Base-by-base conservation (phyloP, 2,888 invertebrate genomes). In the Drosophila limbata region DNA sequence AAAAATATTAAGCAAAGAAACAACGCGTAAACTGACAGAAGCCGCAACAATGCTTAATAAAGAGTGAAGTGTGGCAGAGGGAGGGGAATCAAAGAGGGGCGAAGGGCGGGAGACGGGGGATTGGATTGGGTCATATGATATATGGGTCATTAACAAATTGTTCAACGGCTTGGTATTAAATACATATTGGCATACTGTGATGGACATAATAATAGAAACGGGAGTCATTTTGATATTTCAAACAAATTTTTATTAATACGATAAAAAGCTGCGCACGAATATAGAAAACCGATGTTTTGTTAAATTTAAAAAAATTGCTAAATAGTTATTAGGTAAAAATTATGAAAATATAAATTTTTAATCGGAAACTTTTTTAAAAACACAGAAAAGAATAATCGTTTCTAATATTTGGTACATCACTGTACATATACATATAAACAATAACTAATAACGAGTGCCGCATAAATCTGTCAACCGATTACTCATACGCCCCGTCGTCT, bases 141-240 rank as follows among this genome's bases (percentile, higher is more conserved):
- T 85, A 80, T 89, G 84, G 90, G 90, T 85, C 85, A 85, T 85
- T 85, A 89, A 86, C 89, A 86, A 90, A 78, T 78, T 85, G 90
- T 83, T 80, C 81, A 80, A 59, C 78, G 74, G 73, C 73, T 73
- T 84, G 86, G 73, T 75, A 64, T 65, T 69, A 69, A 79, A 65
- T 73, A 79, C 73, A 66, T 21, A 60, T 51, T 35, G 56, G 37
- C 35, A 44, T n/a, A 31, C 50, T 21, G 25, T 25, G 25, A 25
- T 25, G 25, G 25, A 25, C 25, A 25, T 0, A 6, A 0, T 25
- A 25, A 5, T 25, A 25, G 25, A 25, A 25, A 25, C 25, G 6
- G 6, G 25, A 5, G 25, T 25, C 25, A 25, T 25, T 25, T 5
- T 5, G 25, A 25, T 6, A 25, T 25, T 25, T 25, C 0, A 5